phyloP scores from a whole-genome alignment of 2,797 vertebrate genomes.

The Gallinago stenura region DNA sequence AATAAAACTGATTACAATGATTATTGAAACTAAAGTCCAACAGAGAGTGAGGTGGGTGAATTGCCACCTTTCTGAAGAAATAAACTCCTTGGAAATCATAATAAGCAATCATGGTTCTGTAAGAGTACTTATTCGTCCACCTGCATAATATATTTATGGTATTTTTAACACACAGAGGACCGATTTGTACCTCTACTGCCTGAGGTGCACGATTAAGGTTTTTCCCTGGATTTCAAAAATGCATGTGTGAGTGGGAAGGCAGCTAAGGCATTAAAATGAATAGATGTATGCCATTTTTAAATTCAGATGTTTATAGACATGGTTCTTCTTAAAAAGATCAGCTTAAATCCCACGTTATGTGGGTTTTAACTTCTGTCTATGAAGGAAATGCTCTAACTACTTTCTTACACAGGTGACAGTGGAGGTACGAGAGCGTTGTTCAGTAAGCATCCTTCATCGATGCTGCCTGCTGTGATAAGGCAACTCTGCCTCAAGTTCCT shows the following conservation, averaged over 20 bases:
- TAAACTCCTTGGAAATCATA: slow-evolving; percentile 10
- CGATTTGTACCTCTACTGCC: neutral
- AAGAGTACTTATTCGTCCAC: slow-evolving; percentile 12
- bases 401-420: neutral
- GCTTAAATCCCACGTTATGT: neutral
- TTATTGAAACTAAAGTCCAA: slow-evolving; percentile 24
- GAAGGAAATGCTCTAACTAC: neutral
- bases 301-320: neutral
- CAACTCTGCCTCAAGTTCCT: neutral
- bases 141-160: neutral
- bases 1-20: slow-evolving; percentile 6
- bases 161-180: slow-evolving; percentile 6
- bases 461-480: neutral
- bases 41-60: neutral
- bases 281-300: neutral
- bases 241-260: neutral
- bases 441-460: accelerated
- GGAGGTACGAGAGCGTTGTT: neutral
- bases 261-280: neutral
- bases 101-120: slow-evolving; percentile 1
- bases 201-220: neutral
- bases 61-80: slow-evolving; percentile 5
- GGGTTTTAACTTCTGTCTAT: neutral
- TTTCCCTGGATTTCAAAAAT: neutral
- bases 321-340: neutral